A percentile compares a stretch with the other conserved stretches of the same genome.
phyloP scores from a whole-genome alignment of 2,888 invertebrate genomes.

The Andricus quercusramuli region DNA sequence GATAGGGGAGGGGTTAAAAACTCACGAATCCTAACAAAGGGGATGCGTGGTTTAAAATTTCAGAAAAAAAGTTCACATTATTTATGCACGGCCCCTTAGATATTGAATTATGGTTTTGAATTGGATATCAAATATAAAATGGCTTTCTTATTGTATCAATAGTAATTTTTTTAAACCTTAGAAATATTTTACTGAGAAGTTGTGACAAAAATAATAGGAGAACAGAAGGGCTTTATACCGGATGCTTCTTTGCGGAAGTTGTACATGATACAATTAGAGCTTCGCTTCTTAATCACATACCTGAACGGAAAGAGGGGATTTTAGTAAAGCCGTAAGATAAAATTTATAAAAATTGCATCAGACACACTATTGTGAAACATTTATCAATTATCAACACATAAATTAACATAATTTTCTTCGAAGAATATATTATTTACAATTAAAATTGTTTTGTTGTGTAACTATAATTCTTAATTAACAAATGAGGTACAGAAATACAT shows the following conservation, averaged over 20 bases:
- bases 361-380: neutral
- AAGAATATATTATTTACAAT: no score
- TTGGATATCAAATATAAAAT: no score
- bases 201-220: neutral
- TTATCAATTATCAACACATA: neutral
- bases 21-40: no score
- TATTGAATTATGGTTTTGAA: neutral
- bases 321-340: neutral
- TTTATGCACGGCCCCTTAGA: neutral
- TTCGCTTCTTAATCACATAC: neutral
- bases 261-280: neutral
- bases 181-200: neutral
- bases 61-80: no score
- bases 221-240: neutral
- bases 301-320: neutral
- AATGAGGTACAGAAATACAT: no score
- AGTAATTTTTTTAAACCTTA: no score
- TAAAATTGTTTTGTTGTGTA: no score
- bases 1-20: no score
- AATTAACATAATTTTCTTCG: no score
- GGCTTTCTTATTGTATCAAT: no score
- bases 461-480: no score
- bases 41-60: no score
- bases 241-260: neutral
- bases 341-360: neutral